A percentile compares a stretch with the other conserved stretches of the same genome.
Evolutionary conservation across 92 coral and sea anemone species (phyloP).

Genomic region (Phymanthus crucifer): DNA sequence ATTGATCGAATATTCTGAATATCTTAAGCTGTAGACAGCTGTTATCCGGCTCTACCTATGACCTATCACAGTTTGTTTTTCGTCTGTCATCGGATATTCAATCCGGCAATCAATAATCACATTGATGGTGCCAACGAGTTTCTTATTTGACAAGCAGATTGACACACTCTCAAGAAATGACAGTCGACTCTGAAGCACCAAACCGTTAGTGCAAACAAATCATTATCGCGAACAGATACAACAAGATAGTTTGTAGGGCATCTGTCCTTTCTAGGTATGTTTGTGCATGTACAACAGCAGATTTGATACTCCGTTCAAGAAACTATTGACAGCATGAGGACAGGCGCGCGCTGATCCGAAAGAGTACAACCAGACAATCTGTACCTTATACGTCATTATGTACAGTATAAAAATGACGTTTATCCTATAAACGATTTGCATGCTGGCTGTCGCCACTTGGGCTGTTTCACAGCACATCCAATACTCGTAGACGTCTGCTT

Average conservation of each 20-base stretch:
- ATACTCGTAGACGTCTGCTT: not conserved
- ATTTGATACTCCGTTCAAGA: not conserved
- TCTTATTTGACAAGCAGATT: constrained; percentile 25
- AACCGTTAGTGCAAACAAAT: constrained; percentile 52
- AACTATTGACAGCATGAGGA: not conserved
- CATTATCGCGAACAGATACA: not conserved
- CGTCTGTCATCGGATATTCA: constrained; percentile 23
- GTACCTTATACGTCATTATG: not conserved
- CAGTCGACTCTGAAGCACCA: not conserved
- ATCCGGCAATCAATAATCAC: constrained; percentile 14
- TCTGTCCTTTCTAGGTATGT: not conserved
- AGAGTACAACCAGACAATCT: not conserved
- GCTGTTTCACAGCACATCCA: not conserved
- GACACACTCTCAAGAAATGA: constrained; percentile 15
- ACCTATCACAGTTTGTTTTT: constrained; percentile 20
- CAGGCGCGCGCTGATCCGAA: not conserved
- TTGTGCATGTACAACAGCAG: not conserved
- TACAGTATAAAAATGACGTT: not conserved
- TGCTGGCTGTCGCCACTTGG: not conserved
- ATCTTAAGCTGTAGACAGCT: not conserved
- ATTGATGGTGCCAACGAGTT: constrained; percentile 35
- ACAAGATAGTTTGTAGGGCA: not conserved
- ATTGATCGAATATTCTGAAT: constrained; percentile 31
- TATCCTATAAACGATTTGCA: not conserved
- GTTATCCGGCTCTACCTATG: constrained; percentile 1